Base-by-base conservation (phyloP, 1,140 invertebrate genomes). In the Radopholus similis region DNA sequence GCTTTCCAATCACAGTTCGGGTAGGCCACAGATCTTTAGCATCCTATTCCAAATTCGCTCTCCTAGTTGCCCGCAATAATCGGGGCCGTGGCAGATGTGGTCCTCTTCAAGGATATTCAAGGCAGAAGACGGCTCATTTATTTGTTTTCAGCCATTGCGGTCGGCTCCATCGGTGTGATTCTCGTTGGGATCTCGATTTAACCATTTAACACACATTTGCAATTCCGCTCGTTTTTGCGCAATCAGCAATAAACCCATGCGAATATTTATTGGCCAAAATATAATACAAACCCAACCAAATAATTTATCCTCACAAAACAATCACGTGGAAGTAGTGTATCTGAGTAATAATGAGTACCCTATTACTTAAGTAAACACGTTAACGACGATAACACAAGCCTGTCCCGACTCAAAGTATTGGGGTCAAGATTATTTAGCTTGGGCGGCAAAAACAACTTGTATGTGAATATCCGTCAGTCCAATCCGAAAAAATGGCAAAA, bases 11-110 rank as follows among this genome's bases (percentile, higher is more conserved):
- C 30, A 81, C 76, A 15, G 74, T 77, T 13, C 42, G 75, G 56
- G 74, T 77, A 38, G 49, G 77, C 40, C n/a, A 37, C 6, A 49
- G 18, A 64, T 64, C 49, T 55, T 30, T 21, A 32, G 23, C 15
- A 9, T 28, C n/a, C n/a, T 3, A 38, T 34, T 18, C 13, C 21
- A 37, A 51, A 13, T 21, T 44, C 2, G 21, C 30, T 2, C 15
- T 63, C 76, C 66, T 32, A 76, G 74, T 54, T 76, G n/a, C 75
- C 75, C n/a, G 69, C 75, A 37, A 77, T 77, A 15, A 80, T 77
- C 23, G 66, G 74, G 30, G 78, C 71, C 21, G n/a, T 77, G 23
- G 47, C 67, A 2, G 75, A 77, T 42, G 76, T 77, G 37, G 28
- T 76, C 21, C 21, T 77, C 13, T 77, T 71, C 49, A 62, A 62